Evolutionary conservation across 2,113 vertebrate genomes (phyloP).

Genomic region (Nematolebias whitei): DNA sequence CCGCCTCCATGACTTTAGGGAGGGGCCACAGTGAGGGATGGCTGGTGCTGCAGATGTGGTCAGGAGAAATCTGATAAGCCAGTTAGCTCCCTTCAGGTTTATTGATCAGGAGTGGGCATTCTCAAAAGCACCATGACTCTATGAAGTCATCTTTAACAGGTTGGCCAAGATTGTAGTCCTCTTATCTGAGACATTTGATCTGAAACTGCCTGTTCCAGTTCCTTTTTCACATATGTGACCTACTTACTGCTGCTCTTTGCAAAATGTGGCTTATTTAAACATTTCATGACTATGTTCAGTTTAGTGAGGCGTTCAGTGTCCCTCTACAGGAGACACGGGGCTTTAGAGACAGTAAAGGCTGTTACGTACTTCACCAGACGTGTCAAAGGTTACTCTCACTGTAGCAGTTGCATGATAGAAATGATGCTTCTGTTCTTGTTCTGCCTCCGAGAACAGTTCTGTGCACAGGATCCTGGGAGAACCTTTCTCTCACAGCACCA

Average conservation of each 20-base stretch:
- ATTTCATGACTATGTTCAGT: conserved; percentile 15
- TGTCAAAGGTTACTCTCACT: too few species aligned
- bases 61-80: conserved; percentile 67
- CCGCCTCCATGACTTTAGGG: conserved; percentile 29
- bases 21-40: conserved; percentile 5
- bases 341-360: too few species aligned
- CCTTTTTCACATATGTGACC: background rate
- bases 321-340: conserved; percentile 25
- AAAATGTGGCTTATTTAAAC: background rate
- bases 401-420: too few species aligned
- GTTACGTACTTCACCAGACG: too few species aligned
- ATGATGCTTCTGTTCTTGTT: too few species aligned
- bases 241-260: background rate
- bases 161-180: too few species aligned
- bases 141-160: conserved; percentile 39
- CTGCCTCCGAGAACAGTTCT: too few species aligned
- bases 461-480: too few species aligned
- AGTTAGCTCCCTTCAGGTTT: conserved; percentile 46
- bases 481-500: too few species aligned
- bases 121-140: conserved; percentile 38
- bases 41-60: conserved; percentile 36
- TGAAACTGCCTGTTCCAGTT: background rate
- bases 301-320: background rate
- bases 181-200: background rate
- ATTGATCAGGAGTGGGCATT: conserved; percentile 61